Base-by-base conservation (phyloP, 2,113 vertebrate genomes). In the Equus quagga region DNA sequence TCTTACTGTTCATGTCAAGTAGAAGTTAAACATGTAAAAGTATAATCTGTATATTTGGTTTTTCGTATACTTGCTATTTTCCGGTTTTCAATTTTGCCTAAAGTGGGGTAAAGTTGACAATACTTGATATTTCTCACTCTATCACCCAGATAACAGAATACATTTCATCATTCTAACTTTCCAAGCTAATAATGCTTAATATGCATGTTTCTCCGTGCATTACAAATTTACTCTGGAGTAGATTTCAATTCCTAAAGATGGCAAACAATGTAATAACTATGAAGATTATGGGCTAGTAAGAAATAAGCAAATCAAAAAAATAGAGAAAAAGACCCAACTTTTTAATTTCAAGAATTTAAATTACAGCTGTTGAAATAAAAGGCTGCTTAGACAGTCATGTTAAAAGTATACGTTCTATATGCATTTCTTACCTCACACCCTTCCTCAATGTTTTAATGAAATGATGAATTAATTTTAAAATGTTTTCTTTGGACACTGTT, bases 331-430 rank as follows among this genome's bases (percentile, higher is more conserved):
- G 5, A 41, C 0, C 9, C 14, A 54, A 54, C 2, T 8, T 26
- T 89, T 89, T 67, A 54, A 83, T 86, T 87, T 81, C 49, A 91
- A 96, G 36, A 96, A 85, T 89, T 92, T 89, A 78, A 95, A 91
- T 65, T 76, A 86, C 0, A 95, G 24, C 23, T 91, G 56, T 70
- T 97, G 72, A 93, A 73, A 51, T 73, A 1, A 73, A 85, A 96
- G 21, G 5, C 24, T 70, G 2, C 56, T 15, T 92, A 44, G 21
- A 87, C 1, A 83, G 41, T 60, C 13, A 82, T 58, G 19, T 65
- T 70, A 89, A 72, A 87, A 89, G 33, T 26, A 21, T 10, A 49
- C 54, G 75, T 18, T 73, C 49, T 89, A 54, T 89, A 54, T 62
- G 17, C 0, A 72, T 54, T 87, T 95, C 70, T 72, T 76, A 67